Conservation (phyloP, 2,888 invertebrate species). For the Tachystola acroxantha region DNA sequence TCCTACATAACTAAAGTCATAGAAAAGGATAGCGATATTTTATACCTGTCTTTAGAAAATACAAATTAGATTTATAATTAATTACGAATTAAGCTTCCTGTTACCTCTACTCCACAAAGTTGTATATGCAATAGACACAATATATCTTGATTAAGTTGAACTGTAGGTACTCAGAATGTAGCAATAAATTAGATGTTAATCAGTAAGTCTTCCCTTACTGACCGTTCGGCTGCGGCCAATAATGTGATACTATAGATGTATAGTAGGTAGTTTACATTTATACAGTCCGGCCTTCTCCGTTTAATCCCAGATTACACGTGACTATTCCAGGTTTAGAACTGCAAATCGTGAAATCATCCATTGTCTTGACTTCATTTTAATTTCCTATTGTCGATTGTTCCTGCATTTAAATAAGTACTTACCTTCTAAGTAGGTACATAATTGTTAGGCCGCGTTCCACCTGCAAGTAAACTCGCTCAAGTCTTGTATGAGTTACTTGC, state of each 20-base stretch:
- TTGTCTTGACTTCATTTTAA: neutral
- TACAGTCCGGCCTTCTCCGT: constrained; percentile 16
- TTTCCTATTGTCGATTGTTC: neutral
- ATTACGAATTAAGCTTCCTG: no score
- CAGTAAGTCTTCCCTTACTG: constrained; percentile 26
- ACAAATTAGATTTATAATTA: no score
- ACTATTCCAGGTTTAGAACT: neutral
- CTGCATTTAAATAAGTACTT: no score
- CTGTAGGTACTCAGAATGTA: constrained; percentile 30
- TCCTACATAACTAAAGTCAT: no score
- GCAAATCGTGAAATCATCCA: neutral
- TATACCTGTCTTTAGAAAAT: no score
- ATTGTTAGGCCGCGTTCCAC: no score
- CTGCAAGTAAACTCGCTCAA: no score
- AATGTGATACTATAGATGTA: constrained; percentile 30
- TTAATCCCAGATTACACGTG: constrained; percentile 28
- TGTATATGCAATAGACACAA: no score
- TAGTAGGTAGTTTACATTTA: constrained; percentile 23
- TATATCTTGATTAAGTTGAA: constrained; percentile 47
- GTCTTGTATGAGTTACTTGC: no score
- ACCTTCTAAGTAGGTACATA: no score
- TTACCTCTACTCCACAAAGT: no score
- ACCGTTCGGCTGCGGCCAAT: constrained; percentile 33
- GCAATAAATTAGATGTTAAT: constrained; percentile 48
- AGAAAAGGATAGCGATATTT: no score